A percentile compares a stretch with the other conserved stretches of the same genome.
Conservation (phyloP, 1,140 invertebrate species). For the Drosophila pseudoananassae region DNA sequence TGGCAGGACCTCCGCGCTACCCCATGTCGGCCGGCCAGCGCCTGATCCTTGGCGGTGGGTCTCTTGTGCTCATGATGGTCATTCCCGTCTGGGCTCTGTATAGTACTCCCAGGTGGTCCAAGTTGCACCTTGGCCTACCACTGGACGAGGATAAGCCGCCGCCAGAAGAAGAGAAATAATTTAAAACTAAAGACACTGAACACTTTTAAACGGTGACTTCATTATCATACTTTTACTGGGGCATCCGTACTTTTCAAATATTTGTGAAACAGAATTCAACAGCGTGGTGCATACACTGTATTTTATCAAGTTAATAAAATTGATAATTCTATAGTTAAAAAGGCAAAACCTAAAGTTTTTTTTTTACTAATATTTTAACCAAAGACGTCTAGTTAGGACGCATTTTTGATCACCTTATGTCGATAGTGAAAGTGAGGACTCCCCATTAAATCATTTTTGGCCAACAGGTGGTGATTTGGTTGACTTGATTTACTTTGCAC, state of each 20-base stretch:
- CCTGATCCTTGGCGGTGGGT: slow-evolving; percentile 40
- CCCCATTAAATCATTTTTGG: slow-evolving; percentile 5
- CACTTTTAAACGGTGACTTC: slow-evolving; percentile 66
- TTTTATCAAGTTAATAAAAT: slow-evolving; percentile 8
- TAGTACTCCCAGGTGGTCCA: slow-evolving; percentile 51
- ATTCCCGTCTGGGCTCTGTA: slow-evolving; percentile 53
- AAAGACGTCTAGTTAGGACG: background rate
- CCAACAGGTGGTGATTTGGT: background rate
- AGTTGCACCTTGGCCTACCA: slow-evolving; percentile 34
- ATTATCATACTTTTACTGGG: slow-evolving; percentile 38
- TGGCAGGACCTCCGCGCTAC: slow-evolving; percentile 63
- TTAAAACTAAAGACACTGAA: background rate
- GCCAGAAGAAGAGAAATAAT: background rate
- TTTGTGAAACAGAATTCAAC: slow-evolving; percentile 1
- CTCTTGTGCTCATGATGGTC: slow-evolving; percentile 53
- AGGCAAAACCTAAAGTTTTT: background rate
- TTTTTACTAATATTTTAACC: too few relatives aligned
- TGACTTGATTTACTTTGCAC: slow-evolving; percentile 28
- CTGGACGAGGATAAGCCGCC: slow-evolving; percentile 24
- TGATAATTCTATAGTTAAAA: background rate
- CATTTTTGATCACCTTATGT: background rate
- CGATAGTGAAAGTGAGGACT: slow-evolving; percentile 22
- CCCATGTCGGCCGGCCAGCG: slow-evolving; percentile 36
- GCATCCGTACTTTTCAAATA: slow-evolving; percentile 2
- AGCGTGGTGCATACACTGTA: background rate